A percentile compares a stretch with the other conserved stretches of the same genome.
These are phyloP conservation scores for Leiothrix lutea DNA, from an alignment of 2,113 vertebrate genomes.

Conservation along the genomic window DNA sequence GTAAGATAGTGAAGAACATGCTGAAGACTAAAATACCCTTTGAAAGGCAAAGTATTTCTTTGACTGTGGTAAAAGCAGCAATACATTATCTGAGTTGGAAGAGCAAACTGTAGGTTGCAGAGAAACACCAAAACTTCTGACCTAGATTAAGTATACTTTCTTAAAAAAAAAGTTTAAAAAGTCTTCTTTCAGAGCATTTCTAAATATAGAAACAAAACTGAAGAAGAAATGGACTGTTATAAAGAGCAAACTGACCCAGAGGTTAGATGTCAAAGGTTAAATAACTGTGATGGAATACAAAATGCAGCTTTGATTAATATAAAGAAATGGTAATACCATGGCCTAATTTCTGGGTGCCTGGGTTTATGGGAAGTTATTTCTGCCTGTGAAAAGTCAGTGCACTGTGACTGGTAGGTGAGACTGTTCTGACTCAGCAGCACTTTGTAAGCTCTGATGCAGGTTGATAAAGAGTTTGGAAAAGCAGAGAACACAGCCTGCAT, in stretches of 20 bases:
- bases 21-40: not conserved
- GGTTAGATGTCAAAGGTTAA: conserved; percentile 11
- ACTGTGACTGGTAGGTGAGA: not conserved
- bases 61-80: not conserved
- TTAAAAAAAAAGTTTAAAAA: not conserved
- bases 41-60: not conserved
- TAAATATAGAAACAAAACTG: conserved; percentile 25
- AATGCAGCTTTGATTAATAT: not conserved
- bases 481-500: not conserved
- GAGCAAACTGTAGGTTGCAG: conserved; percentile 14
- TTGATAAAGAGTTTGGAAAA: not conserved
- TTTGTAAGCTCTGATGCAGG: not conserved
- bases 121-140: not conserved
- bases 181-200: not conserved
- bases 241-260: not conserved
- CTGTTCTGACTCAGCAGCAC: not conserved
- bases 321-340: not conserved
- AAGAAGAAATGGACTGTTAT: not conserved
- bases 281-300: not conserved
- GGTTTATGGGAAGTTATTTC: not conserved
- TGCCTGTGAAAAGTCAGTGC: not conserved
- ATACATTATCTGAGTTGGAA: conserved; percentile 1
- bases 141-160: not conserved
- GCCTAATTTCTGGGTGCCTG: not conserved
- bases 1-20: not conserved